phyloP scores from a whole-genome alignment of 2,888 invertebrate species.

The Amphipoea oculea region DNA sequence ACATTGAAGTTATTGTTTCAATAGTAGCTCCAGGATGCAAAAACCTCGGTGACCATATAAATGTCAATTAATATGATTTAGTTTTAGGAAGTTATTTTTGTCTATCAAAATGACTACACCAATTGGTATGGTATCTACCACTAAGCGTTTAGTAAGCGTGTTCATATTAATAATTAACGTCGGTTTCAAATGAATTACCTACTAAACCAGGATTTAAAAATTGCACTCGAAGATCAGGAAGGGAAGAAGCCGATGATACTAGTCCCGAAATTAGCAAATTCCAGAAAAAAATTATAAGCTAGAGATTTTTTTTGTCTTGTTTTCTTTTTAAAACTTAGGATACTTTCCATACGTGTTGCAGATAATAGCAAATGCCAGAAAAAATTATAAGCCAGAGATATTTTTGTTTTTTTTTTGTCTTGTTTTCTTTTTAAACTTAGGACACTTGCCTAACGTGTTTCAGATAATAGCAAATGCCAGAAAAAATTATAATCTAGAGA shows the following conservation, averaged over 20 bases:
- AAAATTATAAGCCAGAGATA: no score
- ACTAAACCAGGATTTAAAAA: background rate
- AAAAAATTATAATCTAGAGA: background rate
- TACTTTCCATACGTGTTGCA: slow-evolving; percentile 89
- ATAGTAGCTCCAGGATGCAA: no score
- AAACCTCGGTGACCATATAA: background rate
- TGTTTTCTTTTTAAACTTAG: slow-evolving; percentile 26
- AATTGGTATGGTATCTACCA: no score
- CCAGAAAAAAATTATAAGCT: background rate
- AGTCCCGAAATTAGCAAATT: background rate
- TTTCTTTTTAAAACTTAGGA: slow-evolving; percentile 27
- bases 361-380: no score
- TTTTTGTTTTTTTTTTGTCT: no score
- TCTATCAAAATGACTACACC: background rate
- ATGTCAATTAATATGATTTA: background rate
- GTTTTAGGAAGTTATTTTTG: background rate
- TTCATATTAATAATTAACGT: background rate
- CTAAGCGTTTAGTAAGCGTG: no score
- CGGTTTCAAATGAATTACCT: background rate
- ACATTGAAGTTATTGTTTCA: no score
- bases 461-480: background rate
- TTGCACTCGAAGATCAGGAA: background rate
- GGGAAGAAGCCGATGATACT: background rate
- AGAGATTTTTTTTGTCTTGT: background rate
- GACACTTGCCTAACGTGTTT: slow-evolving; percentile 89